Evolutionary conservation across 2,888 invertebrate genomes (phyloP), one percentile per base, ranked within the genome.

Genomic region (Tachina grossa): DNA sequence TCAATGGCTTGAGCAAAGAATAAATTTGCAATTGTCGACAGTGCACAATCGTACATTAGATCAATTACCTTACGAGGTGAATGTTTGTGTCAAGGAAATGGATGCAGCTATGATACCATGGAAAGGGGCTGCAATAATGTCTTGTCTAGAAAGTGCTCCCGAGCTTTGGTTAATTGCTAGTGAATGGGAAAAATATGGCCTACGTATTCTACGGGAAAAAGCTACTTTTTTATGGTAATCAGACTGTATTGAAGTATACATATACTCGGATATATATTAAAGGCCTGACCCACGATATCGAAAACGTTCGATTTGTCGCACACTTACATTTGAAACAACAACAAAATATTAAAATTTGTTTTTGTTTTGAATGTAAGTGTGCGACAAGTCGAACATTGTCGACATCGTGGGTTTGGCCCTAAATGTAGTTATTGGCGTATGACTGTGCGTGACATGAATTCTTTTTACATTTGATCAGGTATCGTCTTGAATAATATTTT

Each of bases 91-190:
- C 0, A 97, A 98, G 92, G 98, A 98, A 89, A 96, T 98, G 94
- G 98, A 98, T 92, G 96, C 98, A 0, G 95, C 96, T 1, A 96
- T 97, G 93, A 97, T 97, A 13, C 95, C 96, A 0, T 98, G 98
- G 98, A 98, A 98, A 92, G 98, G 98, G 0, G 98, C 98, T 0
- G 96, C 98, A 0, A 97, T 98, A 11, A 95, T 98, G 95, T 97
- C 98, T 0, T 97, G 98, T 89, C 93, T 98, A 82, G 98, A 98
- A 91, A 97, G 98, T 0, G 97, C 98, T 0, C 96, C 97, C 86
- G 98, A 98, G 91, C 92, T 98, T 10, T 98, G 98, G 98, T 97
- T 98, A 57, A 95, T 95, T 77, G 95, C 95, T 83, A 93, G 93
- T 45, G 98, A 98, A 92, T 98, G 98, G 98, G 95, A 95, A 88